Conservation (phyloP, 37 sponge, comb jelly and placozoan genomes). For the Aplysina aerophoba region DNA sequence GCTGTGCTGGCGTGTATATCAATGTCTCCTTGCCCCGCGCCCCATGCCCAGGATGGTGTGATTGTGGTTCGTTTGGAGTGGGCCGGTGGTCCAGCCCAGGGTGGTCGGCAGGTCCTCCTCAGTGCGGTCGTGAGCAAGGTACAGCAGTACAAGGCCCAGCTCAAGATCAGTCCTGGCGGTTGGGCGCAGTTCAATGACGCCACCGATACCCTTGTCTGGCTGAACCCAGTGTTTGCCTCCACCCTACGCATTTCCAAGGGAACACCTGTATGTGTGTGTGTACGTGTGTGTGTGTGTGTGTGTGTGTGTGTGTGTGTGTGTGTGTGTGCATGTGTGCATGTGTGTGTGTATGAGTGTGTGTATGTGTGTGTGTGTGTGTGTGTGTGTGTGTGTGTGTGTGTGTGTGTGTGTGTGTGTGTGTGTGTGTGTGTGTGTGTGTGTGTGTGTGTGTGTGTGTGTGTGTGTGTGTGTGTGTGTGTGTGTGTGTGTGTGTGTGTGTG, state of each 20-base stretch:
- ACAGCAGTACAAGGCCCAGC: neutral
- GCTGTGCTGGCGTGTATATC: too few relatives aligned
- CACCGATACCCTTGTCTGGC: too few relatives aligned
- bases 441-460: too few relatives aligned
- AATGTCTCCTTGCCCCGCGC: too few relatives aligned
- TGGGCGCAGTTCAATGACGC: neutral
- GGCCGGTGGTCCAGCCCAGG: neutral
- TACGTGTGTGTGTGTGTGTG: constrained; percentile 25
- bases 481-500: too few relatives aligned
- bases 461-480: too few relatives aligned
- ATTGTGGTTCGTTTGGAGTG: constrained; percentile 19
- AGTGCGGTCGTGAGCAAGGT: neutral
- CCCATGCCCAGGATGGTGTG: constrained; percentile 30
- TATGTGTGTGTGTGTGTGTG: neutral
- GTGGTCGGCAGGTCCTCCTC: neutral
- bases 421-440: too few relatives aligned
- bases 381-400: too few relatives aligned
- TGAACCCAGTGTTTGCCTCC: too few relatives aligned
- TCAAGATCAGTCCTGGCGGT: neutral
- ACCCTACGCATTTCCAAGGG: neutral
- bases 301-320: constrained; percentile 35
- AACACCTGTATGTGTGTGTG: neutral
- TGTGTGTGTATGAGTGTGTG: neutral
- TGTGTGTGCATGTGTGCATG: constrained; percentile 26
- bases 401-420: too few relatives aligned